Evolutionary conservation across 2,797 vertebrate genomes (phyloP).

Genomic region (Hirundo rustica): DNA sequence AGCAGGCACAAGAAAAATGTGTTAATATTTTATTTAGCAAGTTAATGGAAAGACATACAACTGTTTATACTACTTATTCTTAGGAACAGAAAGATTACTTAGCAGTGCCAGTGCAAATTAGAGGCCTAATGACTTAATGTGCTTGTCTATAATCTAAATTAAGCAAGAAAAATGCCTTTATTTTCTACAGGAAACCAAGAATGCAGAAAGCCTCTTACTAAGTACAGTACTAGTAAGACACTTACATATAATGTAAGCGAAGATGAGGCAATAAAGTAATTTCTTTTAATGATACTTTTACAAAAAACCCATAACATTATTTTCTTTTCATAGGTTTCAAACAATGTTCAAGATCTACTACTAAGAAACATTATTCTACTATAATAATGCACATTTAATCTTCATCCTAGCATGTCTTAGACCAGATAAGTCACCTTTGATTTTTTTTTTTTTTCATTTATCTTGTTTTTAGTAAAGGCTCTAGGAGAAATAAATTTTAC

Average conservation of each 20-base stretch:
- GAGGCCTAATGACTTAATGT: neutral
- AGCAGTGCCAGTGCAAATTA: slow-evolving; percentile 49
- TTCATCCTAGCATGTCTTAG: slow-evolving; percentile 27
- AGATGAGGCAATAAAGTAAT: slow-evolving; percentile 8
- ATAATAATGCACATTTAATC: slow-evolving; percentile 30
- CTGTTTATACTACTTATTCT: slow-evolving; percentile 50
- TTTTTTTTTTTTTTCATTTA: neutral
- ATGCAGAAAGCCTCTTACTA: slow-evolving; percentile 32
- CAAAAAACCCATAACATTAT: neutral
- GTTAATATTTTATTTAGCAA: slow-evolving; percentile 70
- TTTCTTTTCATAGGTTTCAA: slow-evolving; percentile 59
- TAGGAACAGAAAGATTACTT: slow-evolving; percentile 36
- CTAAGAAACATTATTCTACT: slow-evolving; percentile 52
- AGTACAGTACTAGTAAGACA: slow-evolving; percentile 27
- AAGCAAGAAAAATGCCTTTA: slow-evolving; percentile 47
- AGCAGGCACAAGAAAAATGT: slow-evolving; percentile 59
- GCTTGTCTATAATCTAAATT: slow-evolving; percentile 35
- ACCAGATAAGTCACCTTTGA: slow-evolving; percentile 23
- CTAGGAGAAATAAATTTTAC: slow-evolving; percentile 52
- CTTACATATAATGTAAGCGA: slow-evolving; percentile 62
- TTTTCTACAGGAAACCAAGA: slow-evolving; percentile 53
- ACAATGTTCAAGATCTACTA: slow-evolving; percentile 39
- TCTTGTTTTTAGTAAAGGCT: slow-evolving; percentile 15
- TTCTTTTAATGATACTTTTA: slow-evolving; percentile 35
- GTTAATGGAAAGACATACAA: slow-evolving; percentile 62